These are phyloP conservation scores for Taxidea taxus DNA, from an alignment of 2,113 vertebrate genomes.

Conservation along the genomic window DNA sequence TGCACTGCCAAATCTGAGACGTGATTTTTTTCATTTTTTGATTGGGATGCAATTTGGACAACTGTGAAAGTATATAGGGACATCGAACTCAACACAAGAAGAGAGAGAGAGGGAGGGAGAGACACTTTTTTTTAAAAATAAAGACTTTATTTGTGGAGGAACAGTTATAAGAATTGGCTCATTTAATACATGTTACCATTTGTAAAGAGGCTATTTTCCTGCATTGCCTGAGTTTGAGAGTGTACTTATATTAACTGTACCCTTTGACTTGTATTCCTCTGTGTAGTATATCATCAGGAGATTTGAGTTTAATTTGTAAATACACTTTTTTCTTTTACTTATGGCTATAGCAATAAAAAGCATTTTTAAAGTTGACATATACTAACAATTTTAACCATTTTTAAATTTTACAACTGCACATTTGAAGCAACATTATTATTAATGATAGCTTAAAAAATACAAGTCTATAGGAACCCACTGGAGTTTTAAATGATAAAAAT, in stretches of 20 bases:
- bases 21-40: constrained; percentile 20
- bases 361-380: not conserved
- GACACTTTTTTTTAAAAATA: not conserved
- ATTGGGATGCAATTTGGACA: not conserved
- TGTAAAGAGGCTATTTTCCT: not conserved
- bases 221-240: not conserved
- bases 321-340: not conserved
- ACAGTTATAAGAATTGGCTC: not conserved
- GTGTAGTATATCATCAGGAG: not conserved
- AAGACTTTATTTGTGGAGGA: not conserved
- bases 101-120: not conserved
- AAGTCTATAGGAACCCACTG: not conserved
- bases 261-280: not conserved
- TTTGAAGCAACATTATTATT: constrained; percentile 5
- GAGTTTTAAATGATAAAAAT: not conserved
- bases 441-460: not conserved
- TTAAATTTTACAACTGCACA: not conserved
- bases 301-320: constrained; percentile 1
- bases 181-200: not conserved
- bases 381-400: not conserved
- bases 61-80: not conserved
- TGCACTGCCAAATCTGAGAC: constrained; percentile 12
- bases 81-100: not conserved
- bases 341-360: not conserved
- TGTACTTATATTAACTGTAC: not conserved